Evolutionary conservation across 2,113 vertebrate genomes (phyloP).

Genomic region (Acrocephalus kingi): DNA sequence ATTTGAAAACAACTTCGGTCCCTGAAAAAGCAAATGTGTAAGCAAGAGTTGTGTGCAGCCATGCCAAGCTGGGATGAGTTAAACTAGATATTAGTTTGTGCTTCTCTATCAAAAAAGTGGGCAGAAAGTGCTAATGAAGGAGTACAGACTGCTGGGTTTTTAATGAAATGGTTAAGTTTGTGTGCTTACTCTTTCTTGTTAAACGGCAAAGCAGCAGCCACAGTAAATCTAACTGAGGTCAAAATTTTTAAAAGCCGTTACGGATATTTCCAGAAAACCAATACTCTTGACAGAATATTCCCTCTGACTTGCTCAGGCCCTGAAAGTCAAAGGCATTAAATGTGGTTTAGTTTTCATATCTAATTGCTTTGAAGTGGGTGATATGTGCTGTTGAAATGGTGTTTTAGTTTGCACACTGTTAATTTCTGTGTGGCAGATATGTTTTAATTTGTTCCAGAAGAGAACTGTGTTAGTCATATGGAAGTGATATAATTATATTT

Average conservation of each 20-base stretch:
- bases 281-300: background rate
- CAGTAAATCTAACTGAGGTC: background rate
- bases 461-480: conserved; percentile 49
- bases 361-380: conserved; percentile 55
- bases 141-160: background rate
- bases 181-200: background rate
- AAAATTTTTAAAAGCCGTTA: background rate
- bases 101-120: background rate
- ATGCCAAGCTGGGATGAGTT: background rate
- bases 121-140: background rate
- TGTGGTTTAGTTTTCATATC: conserved; percentile 52
- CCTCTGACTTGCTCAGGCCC: background rate
- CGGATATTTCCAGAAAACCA: background rate
- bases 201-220: background rate
- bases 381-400: conserved; percentile 45
- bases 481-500: conserved; percentile 63
- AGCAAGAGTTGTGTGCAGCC: background rate
- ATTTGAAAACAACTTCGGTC: background rate
- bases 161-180: background rate
- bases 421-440: conserved; percentile 53
- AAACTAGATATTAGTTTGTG: background rate
- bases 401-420: conserved; percentile 56
- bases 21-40: background rate
- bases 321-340: conserved; percentile 7
- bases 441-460: conserved; percentile 63